Evolutionary conservation across 2,888 invertebrate species (phyloP).

Genomic region (Ceramica pisi): DNA sequence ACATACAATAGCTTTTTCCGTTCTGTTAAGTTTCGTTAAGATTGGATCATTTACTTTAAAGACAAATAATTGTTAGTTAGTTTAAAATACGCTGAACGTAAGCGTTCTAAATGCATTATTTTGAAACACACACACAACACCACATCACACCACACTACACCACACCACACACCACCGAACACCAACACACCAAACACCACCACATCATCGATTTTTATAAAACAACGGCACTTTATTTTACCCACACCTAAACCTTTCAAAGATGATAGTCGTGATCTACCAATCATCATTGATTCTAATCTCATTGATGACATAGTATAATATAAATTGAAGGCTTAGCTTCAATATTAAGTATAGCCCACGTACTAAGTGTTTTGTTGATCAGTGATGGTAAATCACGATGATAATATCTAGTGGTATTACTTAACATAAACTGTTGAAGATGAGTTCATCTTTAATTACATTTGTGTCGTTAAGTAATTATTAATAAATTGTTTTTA

Average conservation of each 20-base stretch:
- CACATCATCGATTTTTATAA: neutral
- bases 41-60: too few species aligned
- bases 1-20: too few species aligned
- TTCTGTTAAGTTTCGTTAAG: too few species aligned
- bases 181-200: too few species aligned
- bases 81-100: too few species aligned
- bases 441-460: slow-evolving; percentile 43
- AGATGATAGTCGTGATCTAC: neutral
- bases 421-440: slow-evolving; percentile 22
- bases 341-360: slow-evolving; percentile 28
- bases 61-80: too few species aligned
- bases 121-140: too few species aligned
- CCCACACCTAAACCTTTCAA: neutral
- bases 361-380: slow-evolving; percentile 18
- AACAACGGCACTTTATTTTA: neutral
- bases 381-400: slow-evolving; percentile 3
- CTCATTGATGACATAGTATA: slow-evolving; percentile 27
- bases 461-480: neutral
- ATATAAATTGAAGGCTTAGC: slow-evolving; percentile 8
- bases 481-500: neutral
- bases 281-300: slow-evolving; percentile 29
- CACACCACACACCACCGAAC: too few species aligned
- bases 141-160: too few species aligned
- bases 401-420: slow-evolving; percentile 15
- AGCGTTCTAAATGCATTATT: too few species aligned